Conservation (phyloP, 2,888 invertebrate genomes). For the Therioaphis trifolii region DNA sequence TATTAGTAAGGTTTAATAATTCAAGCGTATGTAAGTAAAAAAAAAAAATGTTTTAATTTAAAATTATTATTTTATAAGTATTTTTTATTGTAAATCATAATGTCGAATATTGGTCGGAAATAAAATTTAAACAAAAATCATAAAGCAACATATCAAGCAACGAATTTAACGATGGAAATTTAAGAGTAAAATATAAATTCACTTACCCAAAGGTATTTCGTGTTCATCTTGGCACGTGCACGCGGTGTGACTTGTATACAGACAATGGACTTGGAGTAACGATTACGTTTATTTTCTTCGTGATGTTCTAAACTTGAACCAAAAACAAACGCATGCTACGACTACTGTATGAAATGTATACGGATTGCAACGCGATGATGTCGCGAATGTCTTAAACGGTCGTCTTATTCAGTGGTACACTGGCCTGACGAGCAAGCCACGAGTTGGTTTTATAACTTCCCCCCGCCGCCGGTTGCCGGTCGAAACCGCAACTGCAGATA, state of each 20-base stretch:
- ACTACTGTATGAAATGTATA: background rate
- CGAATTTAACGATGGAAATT: too few relatives aligned
- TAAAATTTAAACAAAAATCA: too few relatives aligned
- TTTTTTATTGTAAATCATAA: too few relatives aligned
- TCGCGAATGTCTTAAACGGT: constrained; percentile 48
- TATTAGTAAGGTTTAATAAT: too few relatives aligned
- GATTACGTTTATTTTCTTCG: background rate
- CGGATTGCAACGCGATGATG: background rate
- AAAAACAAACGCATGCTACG: constrained; percentile 8
- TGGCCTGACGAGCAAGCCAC: constrained; percentile 24
- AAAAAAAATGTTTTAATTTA: too few relatives aligned
- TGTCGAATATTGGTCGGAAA: too few relatives aligned
- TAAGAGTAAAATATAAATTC: background rate
- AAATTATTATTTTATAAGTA: too few relatives aligned
- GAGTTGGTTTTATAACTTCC: constrained; percentile 59
- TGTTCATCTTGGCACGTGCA: constrained; percentile 14
- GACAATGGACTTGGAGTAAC: background rate
- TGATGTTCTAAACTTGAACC: background rate
- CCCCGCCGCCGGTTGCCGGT: constrained; percentile 34
- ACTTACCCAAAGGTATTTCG: constrained; percentile 51
- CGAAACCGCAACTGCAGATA: background rate
- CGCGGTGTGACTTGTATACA: background rate
- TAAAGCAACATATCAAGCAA: too few relatives aligned
- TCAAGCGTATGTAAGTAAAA: too few relatives aligned
- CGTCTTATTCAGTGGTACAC: constrained; percentile 48